A percentile compares a stretch with the other conserved stretches of the same genome.
phyloP scores from a whole-genome alignment of 2,888 invertebrate genomes.

The Drosophila macrospina region DNA sequence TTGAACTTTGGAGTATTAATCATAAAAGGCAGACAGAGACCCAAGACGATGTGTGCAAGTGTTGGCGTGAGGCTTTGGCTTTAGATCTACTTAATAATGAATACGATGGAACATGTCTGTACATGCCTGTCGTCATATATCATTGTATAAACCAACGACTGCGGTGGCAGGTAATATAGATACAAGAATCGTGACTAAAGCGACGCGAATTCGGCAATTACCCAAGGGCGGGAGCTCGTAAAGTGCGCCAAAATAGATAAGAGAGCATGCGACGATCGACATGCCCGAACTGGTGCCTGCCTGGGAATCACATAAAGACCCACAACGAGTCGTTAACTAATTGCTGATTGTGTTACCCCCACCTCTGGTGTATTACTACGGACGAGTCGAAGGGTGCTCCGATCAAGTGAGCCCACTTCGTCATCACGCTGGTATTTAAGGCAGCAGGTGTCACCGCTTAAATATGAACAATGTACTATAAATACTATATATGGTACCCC shows the following conservation, averaged over 20 bases:
- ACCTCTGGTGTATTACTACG: constrained; percentile 2
- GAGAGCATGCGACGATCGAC: constrained; percentile 27
- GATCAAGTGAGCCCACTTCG: constrained; percentile 28
- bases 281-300: constrained; percentile 19
- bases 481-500: constrained; percentile 30
- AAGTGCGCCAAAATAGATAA: constrained; percentile 53
- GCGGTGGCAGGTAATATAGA: constrained; percentile 30
- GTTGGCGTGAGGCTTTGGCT: constrained; percentile 34
- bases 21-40: constrained; percentile 38
- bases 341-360: constrained; percentile 44
- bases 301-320: constrained; percentile 57
- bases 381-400: constrained; percentile 4
- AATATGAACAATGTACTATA: constrained; percentile 50
- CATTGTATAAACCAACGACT: constrained; percentile 13
- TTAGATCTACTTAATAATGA: constrained; percentile 5
- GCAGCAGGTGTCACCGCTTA: constrained; percentile 41
- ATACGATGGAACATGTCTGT: background rate
- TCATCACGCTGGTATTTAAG: constrained; percentile 66
- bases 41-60: constrained; percentile 13
- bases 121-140: constrained; percentile 8
- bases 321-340: constrained; percentile 35
- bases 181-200: constrained; percentile 66
- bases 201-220: constrained; percentile 61
- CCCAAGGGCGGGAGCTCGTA: constrained; percentile 42
- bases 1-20: constrained; percentile 73